Conservation (phyloP, 2,797 vertebrate species). For the Tragelaphus oryx region DNA sequence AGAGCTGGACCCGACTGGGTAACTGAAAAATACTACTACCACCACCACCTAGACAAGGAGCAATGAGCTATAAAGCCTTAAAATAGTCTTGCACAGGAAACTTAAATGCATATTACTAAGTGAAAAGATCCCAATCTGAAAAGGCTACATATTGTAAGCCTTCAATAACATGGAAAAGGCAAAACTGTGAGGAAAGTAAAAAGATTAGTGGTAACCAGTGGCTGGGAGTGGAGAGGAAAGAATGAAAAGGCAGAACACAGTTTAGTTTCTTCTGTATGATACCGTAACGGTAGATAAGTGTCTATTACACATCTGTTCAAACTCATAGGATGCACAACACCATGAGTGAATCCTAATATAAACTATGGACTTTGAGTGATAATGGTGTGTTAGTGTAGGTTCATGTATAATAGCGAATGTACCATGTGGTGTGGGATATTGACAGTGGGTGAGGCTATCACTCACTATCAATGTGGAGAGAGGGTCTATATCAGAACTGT, state of each 20-base stretch:
- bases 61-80: not conserved
- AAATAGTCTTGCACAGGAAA: not conserved
- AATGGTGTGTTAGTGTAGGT: not conserved
- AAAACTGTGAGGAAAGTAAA: not conserved
- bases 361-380: not conserved
- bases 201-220: not conserved
- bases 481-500: not conserved
- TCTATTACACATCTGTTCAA: not conserved
- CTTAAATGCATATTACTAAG: not conserved
- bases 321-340: not conserved
- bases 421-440: not conserved
- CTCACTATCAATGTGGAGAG: not conserved
- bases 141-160: not conserved
- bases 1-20: not conserved
- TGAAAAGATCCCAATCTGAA: not conserved
- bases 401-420: not conserved
- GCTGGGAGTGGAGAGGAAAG: not conserved
- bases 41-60: not conserved
- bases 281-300: no score
- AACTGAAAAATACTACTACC: not conserved
- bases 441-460: not conserved
- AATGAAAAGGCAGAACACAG: not conserved
- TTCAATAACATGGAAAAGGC: not conserved
- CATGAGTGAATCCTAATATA: not conserved
- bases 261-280: not conserved